These are phyloP conservation scores for Antheraea assamensis DNA, from an alignment of 2,888 invertebrate species.

Conservation along the genomic window DNA sequence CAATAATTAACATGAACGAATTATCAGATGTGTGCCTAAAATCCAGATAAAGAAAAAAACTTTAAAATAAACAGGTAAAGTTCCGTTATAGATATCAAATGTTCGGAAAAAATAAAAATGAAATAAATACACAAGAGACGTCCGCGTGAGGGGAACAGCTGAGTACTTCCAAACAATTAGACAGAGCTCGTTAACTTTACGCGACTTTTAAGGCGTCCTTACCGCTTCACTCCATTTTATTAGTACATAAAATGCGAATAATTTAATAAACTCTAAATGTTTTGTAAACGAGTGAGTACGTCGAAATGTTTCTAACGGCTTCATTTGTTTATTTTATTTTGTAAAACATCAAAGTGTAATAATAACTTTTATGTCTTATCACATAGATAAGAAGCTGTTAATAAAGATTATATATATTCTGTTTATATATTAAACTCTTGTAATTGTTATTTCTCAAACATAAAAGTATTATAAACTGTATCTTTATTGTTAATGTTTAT, in stretches of 20 bases:
- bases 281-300: constrained; percentile 24
- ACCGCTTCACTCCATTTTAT: constrained; percentile 57
- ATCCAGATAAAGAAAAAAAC: not conserved
- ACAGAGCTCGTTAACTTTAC: constrained; percentile 72
- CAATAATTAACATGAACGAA: no score
- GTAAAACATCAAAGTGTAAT: not conserved
- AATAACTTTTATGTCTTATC: not conserved
- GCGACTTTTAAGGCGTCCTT: constrained; percentile 52
- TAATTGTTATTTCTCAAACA: not conserved
- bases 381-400: not conserved
- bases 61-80: not conserved
- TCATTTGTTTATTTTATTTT: constrained; percentile 5
- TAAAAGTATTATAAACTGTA: not conserved
- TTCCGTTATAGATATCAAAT: constrained; percentile 54
- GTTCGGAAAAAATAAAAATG: constrained; percentile 54
- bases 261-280: constrained; percentile 28
- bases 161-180: constrained; percentile 79
- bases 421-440: not conserved
- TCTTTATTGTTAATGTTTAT: not conserved
- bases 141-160: constrained; percentile 35
- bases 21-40: not conserved
- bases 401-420: not conserved
- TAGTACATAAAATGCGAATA: constrained; percentile 46
- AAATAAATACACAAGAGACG: constrained; percentile 20
- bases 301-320: not conserved